Conservation (phyloP, 1,140 invertebrate species). For the Caerostris extrusa region DNA sequence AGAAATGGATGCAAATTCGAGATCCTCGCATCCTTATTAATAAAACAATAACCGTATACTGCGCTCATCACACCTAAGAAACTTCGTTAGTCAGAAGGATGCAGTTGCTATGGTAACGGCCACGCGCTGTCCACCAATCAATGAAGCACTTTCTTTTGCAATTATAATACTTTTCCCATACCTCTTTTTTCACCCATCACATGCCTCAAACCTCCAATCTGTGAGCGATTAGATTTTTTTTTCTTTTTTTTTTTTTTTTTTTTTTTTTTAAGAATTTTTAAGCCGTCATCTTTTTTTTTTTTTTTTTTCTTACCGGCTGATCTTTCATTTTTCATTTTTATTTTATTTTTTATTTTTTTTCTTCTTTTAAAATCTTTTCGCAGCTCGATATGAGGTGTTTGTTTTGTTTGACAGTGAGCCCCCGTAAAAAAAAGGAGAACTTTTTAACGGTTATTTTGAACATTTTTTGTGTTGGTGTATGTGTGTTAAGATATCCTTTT, state of each 20-base stretch:
- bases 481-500: not conserved
- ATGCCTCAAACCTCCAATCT: conserved; percentile 67
- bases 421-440: not conserved
- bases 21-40: conserved; percentile 67
- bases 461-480: not conserved
- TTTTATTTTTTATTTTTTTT: conserved; percentile 8
- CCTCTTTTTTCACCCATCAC: not conserved
- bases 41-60: conserved; percentile 73
- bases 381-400: conserved; percentile 66
- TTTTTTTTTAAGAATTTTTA: conserved; percentile 65
- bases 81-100: conserved; percentile 67
- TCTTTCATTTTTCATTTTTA: conserved; percentile 9
- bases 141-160: conserved; percentile 56
- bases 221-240: conserved; percentile 71
- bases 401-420: conserved; percentile 67
- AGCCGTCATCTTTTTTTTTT: conserved; percentile 42
- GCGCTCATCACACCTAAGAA: conserved; percentile 25
- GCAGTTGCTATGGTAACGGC: conserved; percentile 64
- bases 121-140: conserved; percentile 61
- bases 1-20: conserved; percentile 73
- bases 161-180: conserved; percentile 66
- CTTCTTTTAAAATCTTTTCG: no score
- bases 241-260: not conserved
- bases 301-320: not conserved
- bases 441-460: conserved; percentile 26